A percentile compares a stretch with the other conserved stretches of the same genome.
phyloP scores from a whole-genome alignment of 2,888 invertebrate genomes.

The Gymnocheta viridis region DNA sequence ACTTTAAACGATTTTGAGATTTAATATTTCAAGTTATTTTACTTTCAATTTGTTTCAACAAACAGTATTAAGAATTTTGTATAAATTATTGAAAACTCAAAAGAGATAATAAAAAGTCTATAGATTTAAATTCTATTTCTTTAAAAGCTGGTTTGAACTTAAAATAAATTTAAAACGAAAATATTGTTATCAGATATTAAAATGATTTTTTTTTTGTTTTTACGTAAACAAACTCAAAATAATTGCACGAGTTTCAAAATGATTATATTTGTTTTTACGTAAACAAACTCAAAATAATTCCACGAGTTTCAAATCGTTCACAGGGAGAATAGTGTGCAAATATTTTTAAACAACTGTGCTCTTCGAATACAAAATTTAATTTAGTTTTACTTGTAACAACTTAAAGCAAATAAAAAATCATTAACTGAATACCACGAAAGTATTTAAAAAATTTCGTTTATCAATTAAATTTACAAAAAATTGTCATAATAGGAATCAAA shows the following conservation, averaged over 20 bases:
- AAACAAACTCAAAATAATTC: no score
- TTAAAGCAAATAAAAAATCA: no score
- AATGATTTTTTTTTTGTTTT: slow-evolving; percentile 6
- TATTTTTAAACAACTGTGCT: no score
- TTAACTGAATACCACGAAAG: no score
- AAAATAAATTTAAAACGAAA: slow-evolving; percentile 15
- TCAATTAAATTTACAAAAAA: no score
- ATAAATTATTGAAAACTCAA: slow-evolving; percentile 31
- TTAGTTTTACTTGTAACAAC: no score
- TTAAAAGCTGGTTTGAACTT: slow-evolving; percentile 48
- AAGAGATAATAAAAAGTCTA: slow-evolving; percentile 30
- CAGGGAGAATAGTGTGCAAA: no score
- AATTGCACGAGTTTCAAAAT: background rate
- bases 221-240: background rate
- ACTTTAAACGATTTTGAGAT: slow-evolving; percentile 28
- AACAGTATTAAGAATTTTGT: slow-evolving; percentile 9
- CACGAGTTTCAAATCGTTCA: no score
- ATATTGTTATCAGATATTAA: slow-evolving; percentile 51
- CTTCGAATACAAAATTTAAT: no score
- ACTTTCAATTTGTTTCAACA: slow-evolving; percentile 45
- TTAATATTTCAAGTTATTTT: slow-evolving; percentile 61
- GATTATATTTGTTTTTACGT: no score
- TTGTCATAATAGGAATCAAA: no score
- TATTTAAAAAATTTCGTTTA: no score
- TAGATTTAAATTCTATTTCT: slow-evolving; percentile 22